Conservation (phyloP, 2,888 invertebrate genomes). For the Tridacna gigas region DNA sequence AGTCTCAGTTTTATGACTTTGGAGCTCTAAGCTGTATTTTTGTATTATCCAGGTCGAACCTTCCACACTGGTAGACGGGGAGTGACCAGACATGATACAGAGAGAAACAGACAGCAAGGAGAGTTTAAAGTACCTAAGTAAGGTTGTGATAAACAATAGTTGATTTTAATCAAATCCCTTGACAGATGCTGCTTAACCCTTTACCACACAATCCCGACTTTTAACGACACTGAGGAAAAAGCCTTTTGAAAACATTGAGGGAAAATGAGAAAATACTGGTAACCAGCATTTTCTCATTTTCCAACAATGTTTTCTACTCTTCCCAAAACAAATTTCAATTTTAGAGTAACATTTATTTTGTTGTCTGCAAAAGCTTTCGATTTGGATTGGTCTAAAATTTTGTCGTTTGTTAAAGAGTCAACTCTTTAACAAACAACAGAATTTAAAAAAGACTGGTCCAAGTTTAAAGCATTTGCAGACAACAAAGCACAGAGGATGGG, state of each 20-base stretch:
- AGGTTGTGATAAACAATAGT: conserved; percentile 5
- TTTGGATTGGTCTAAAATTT: no score
- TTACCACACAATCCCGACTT: neutral
- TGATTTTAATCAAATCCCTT: neutral
- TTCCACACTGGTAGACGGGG: conserved; percentile 44
- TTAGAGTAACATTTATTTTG: no score
- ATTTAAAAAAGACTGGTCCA: no score
- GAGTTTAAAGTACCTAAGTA: conserved; percentile 47
- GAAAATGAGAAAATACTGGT: neutral
- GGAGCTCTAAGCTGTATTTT: neutral
- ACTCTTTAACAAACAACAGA: no score
- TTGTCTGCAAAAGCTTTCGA: no score
- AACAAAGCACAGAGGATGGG: no score
- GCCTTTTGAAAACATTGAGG: neutral
- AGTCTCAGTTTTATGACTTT: no score
- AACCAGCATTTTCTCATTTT: conserved; percentile 5
- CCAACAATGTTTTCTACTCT: neutral
- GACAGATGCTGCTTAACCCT: neutral
- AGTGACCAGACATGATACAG: conserved; percentile 50
- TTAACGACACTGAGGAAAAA: neutral
- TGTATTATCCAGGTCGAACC: conserved; percentile 30
- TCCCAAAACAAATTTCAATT: no score
- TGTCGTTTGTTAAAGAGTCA: no score
- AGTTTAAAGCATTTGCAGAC: no score
- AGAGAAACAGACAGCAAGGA: conserved; percentile 23